Conservation (phyloP, 1,140 invertebrate genomes). For the Nymphalis io region DNA sequence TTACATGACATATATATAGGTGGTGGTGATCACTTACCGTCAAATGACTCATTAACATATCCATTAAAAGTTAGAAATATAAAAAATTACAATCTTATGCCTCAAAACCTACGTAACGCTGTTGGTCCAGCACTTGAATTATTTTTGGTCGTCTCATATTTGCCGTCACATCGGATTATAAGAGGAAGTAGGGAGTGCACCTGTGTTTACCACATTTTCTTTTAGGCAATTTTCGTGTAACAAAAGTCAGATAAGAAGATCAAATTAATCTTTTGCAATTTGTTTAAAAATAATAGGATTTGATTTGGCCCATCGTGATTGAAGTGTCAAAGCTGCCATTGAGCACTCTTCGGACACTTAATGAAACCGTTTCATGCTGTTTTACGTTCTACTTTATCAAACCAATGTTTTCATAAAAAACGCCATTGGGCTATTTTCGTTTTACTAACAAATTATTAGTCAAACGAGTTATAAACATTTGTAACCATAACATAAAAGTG, state of each 20-base stretch:
- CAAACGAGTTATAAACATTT: background rate
- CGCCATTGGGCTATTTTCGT: background rate
- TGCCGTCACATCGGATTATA: no score
- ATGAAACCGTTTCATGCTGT: conserved; percentile 11
- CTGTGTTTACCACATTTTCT: no score
- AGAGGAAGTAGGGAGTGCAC: no score
- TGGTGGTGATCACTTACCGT: no score
- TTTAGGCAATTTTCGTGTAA: no score
- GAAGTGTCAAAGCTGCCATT: conserved; percentile 3
- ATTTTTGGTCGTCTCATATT: no score
- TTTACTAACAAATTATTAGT: background rate
- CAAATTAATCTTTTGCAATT: background rate
- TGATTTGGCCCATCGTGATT: conserved; percentile 15
- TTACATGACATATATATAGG: no score
- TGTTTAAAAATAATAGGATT: background rate
- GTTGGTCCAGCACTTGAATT: no score
- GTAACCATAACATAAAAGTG: conserved; percentile 2
- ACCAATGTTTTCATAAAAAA: conserved; percentile 4
- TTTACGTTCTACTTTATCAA: conserved; percentile 11
- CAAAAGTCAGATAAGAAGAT: background rate
- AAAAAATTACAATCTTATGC: no score
- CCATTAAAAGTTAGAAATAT: no score
- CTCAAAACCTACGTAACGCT: no score
- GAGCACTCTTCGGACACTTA: background rate
- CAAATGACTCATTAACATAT: no score